phyloP scores from a whole-genome alignment of 1,140 invertebrate species.

The Euura lappo region DNA sequence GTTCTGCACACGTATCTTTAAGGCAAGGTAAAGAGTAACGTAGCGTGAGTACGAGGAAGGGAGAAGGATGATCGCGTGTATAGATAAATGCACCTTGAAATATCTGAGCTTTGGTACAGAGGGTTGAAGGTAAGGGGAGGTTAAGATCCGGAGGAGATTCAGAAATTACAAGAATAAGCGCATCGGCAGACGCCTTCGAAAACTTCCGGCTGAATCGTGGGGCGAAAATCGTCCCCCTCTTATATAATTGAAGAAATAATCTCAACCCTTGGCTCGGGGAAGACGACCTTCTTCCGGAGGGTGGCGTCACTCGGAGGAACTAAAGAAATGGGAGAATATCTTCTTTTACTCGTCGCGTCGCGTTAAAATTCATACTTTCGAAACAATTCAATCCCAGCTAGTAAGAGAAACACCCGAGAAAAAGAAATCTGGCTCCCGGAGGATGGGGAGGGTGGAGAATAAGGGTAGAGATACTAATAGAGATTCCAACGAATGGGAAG shows the following conservation, averaged over 20 bases:
- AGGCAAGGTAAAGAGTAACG: too few relatives aligned
- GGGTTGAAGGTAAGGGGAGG: background rate
- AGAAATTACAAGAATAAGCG: conserved; percentile 2
- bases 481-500: conserved; percentile 21
- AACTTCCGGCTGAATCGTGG: conserved; percentile 10
- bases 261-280: conserved; percentile 21
- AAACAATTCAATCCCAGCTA: conserved; percentile 8
- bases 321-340: background rate
- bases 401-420: background rate
- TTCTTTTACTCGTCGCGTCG: background rate
- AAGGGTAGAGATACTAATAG: conserved; percentile 10
- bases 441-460: background rate
- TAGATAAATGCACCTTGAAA: too few relatives aligned
- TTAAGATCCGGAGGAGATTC: conserved; percentile 1
- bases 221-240: conserved; percentile 27
- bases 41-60: too few relatives aligned
- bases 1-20: too few relatives aligned
- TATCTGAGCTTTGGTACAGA: background rate
- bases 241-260: conserved; percentile 27
- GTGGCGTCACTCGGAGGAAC: background rate
- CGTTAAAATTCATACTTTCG: conserved; percentile 3
- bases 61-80: too few relatives aligned
- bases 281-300: conserved; percentile 3
- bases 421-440: background rate
- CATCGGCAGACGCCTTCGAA: conserved; percentile 15